Evolutionary conservation across 2,797 vertebrate genomes (phyloP), one percentile per base, ranked within the genome.

Genomic region (Sylvia borin): DNA sequence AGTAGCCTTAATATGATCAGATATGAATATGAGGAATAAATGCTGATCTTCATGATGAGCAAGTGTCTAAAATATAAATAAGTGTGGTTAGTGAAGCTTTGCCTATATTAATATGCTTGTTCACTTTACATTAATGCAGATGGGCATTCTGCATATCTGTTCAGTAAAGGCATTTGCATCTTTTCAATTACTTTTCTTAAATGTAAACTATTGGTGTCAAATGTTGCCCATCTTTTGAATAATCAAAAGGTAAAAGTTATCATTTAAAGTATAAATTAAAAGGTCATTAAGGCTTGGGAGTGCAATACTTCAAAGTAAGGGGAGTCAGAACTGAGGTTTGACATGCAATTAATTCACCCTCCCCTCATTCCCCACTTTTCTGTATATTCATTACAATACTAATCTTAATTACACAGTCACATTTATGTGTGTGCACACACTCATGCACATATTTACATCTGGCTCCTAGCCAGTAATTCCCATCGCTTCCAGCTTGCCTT

Each of bases 191-290:
- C 57, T 95, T 92, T 92, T 64, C 88, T 74, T 92, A 93, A 92
- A 96, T 95, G 80, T 92, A 87, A 96, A 95, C 36, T 74, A 90
- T 82, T 85, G 80, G 74, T 91, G 80, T 94, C 92, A 94, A 95
- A 74, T 83, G 47, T 91, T 95, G 64, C 91, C 94, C 74, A 76
- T 83, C 74, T 82, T 93, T 76, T 93, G 92, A 95, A 95, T 96
- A 95, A 82, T 54, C 61, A 92, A 82, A 92, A 85, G 58, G 71
- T 80, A 85, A 85, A 95, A 90, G 93, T 94, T 93, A 96, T 91
- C 27, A 92, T 96, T 92, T 92, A 90, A 95, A 96, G 54, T 88
- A 86, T 88, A 95, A 93, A 92, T 97, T 95, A 91, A 94, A 95
- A 91, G 53, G 85, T 78, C 83, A 66, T 89, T 96, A 90, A 94